Percentiles rank a stretch among this genome's conserved stretches.
Evolutionary conservation across 1,140 invertebrate species (phyloP).

Genomic region (Drosophila lini): DNA sequence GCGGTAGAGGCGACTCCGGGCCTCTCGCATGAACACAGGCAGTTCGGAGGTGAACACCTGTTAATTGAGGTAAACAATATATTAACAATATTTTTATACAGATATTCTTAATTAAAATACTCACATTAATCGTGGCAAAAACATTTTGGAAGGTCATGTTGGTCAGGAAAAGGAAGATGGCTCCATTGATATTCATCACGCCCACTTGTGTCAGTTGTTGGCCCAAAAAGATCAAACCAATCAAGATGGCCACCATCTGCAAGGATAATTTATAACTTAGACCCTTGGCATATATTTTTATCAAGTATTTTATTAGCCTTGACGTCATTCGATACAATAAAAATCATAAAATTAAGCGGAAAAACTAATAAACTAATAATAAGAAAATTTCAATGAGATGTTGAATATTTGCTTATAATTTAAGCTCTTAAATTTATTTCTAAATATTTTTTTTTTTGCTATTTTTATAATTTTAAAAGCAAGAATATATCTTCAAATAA

Average conservation of each 20-base stretch:
- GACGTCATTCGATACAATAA: background rate
- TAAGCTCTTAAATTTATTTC: no score
- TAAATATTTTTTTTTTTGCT: background rate
- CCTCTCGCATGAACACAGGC: slow-evolving; percentile 95
- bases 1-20: slow-evolving; percentile 96
- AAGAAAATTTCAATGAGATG: background rate
- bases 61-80: background rate
- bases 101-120: slow-evolving; percentile 66
- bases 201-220: slow-evolving; percentile 94
- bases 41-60: slow-evolving; percentile 97
- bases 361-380: background rate
- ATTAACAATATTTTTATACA: background rate
- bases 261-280: slow-evolving; percentile 5
- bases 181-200: slow-evolving; percentile 98
- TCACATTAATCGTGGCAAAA: slow-evolving; percentile 94
- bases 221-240: slow-evolving; percentile 95
- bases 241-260: slow-evolving; percentile 93
- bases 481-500: no score
- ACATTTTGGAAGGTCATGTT: slow-evolving; percentile 98
- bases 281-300: background rate
- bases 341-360: background rate
- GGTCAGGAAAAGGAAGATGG: slow-evolving; percentile 95
- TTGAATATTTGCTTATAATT: background rate
- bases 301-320: slow-evolving; percentile 5
- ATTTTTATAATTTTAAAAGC: no score